A percentile compares a stretch with the other conserved stretches of the same genome.
These are phyloP conservation scores for Zaprionus lachaisei DNA, from an alignment of 1,140 invertebrate genomes.

Conservation along the genomic window DNA sequence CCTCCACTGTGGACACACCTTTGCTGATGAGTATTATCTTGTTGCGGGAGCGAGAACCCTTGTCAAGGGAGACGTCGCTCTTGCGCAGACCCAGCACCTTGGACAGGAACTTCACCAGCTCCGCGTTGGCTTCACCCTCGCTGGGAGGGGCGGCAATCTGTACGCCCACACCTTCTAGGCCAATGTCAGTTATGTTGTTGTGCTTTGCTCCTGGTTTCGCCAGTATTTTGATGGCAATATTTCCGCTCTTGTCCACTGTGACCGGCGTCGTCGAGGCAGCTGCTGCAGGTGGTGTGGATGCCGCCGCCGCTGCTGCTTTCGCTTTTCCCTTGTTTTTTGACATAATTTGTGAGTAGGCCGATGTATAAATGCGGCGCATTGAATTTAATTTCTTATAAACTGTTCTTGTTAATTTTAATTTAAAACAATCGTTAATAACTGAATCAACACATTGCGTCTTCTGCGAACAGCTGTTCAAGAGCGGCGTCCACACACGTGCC, in stretches of 20 bases:
- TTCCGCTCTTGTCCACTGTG: slow-evolving; percentile 86
- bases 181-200: slow-evolving; percentile 89
- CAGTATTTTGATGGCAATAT: slow-evolving; percentile 88
- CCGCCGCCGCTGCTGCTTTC: slow-evolving; percentile 26
- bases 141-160: slow-evolving; percentile 91
- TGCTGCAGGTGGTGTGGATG: slow-evolving; percentile 37
- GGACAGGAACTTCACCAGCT: slow-evolving; percentile 90
- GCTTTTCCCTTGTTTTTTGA: slow-evolving; percentile 76
- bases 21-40: slow-evolving; percentile 82
- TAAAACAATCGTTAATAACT: slow-evolving; percentile 13
- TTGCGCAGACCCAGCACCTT: slow-evolving; percentile 88
- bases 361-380: slow-evolving; percentile 62
- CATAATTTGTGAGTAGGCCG: slow-evolving; percentile 51
- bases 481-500: slow-evolving; percentile 16
- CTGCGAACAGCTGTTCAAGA: slow-evolving; percentile 41
- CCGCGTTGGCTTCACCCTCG: slow-evolving; percentile 92
- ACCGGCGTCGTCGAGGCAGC: slow-evolving; percentile 84
- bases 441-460: neutral
- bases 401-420: neutral
- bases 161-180: slow-evolving; percentile 85
- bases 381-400: neutral
- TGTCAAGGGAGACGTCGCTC: slow-evolving; percentile 88
- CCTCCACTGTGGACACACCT: slow-evolving; percentile 65
- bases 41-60: slow-evolving; percentile 83
- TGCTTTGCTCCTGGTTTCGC: slow-evolving; percentile 92